A percentile compares a stretch with the other conserved stretches of the same genome.
These are phyloP conservation scores for Camelus bactrianus DNA, from an alignment of 2,113 vertebrate genomes.

Conservation along the genomic window DNA sequence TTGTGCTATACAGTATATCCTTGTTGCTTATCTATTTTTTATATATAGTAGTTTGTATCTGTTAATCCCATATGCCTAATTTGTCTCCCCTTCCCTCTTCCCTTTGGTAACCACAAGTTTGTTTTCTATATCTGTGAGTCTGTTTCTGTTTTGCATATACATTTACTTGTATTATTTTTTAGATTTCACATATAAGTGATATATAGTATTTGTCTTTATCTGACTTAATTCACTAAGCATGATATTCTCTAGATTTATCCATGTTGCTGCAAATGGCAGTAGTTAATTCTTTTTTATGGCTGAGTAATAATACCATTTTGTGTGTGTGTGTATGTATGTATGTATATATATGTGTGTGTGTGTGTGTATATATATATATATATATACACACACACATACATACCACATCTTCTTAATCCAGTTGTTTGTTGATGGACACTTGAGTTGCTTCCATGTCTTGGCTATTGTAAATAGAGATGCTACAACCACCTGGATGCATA, in stretches of 20 bases:
- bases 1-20: neutral
- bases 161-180: neutral
- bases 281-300: neutral
- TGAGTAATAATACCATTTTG: neutral
- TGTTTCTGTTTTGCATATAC: neutral
- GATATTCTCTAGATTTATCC: neutral
- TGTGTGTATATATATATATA: too few species aligned
- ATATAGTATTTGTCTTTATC: neutral
- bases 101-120: neutral
- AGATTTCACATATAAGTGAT: neutral
- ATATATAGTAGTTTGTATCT: neutral
- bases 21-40: neutral
- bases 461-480: neutral
- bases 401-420: neutral
- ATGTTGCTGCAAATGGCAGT: neutral
- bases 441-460: neutral
- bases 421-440: neutral
- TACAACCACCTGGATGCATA: neutral
- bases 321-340: too few species aligned
- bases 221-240: neutral
- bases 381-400: neutral
- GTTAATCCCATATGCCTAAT: neutral
- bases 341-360: too few species aligned
- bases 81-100: neutral
- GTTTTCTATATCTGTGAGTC: neutral